Evolutionary conservation across 2,888 invertebrate species (phyloP), one percentile per base, ranked within the genome.

Genomic region (Andricus curvator): DNA sequence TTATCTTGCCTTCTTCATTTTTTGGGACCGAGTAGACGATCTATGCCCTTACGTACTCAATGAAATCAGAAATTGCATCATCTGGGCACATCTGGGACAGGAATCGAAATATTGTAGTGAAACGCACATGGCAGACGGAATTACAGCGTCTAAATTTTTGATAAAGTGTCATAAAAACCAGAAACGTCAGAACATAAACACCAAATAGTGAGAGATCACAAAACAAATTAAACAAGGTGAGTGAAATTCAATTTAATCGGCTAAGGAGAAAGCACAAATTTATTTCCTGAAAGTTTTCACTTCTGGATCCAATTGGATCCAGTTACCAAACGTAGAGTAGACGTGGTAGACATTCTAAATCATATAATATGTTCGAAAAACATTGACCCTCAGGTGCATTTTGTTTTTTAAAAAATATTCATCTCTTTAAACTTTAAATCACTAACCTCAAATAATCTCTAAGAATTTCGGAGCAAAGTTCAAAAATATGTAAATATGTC

Each of bases 21-120:
- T 48, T 60, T n/a, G 20, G n/a, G 56, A 56, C n/a, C 8, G n/a
- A 20, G 56, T n/a, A 11, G 6, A 22, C 65, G 9, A 65, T 65
- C 65, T 65, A 37, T 33, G 48, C 20, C 0, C n/a, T n/a, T 66
- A 62, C 11, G 13, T 37, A n/a, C 4, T 66, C 41, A 8, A 13
- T 66, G 66, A 66, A 37, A 37, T 37, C 4, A 9, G 37, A 66
- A 66, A 37, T 66, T 66, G 66, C 66, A n/a, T 66, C 66, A 66
- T 66, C 66, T 66, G 15, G 33, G 15, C 33, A 25, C 33, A 37
- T 37, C 65, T 9, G 17, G 20, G 20, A n/a, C 33, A 20, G 5
- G 15, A 65, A 17, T 29, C 29, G 29, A 13, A 20, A 5, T 29
- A 29, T 9, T 66, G 66, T 41, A 37, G n/a, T 37, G 37, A 66